Conservation (phyloP, 2,113 vertebrate genomes). For the Datnioides undecimradiatus region DNA sequence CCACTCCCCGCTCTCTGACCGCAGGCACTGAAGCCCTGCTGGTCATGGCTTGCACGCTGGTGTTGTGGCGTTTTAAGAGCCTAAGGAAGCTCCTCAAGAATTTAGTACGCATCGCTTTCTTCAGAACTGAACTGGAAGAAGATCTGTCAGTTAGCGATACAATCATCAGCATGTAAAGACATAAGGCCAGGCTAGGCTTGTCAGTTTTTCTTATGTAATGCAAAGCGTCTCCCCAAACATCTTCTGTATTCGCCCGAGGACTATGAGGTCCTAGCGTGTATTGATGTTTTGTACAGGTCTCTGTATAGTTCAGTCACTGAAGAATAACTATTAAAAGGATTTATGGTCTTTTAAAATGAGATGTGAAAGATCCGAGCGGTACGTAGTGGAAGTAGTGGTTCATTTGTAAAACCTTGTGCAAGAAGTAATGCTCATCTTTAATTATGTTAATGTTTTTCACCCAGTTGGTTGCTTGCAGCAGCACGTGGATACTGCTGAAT, state of each 20-base stretch:
- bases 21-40: conserved; percentile 16
- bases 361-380: neutral
- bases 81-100: neutral
- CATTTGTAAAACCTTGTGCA: neutral
- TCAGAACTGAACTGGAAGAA: conserved; percentile 10
- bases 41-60: conserved; percentile 23
- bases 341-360: conserved; percentile 1
- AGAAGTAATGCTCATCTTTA: neutral
- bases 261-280: neutral
- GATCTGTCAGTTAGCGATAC: neutral
- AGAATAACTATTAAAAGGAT: neutral
- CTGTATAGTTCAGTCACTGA: conserved; percentile 16
- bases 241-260: conserved; percentile 17
- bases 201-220: conserved; percentile 14
- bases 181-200: conserved; percentile 17
- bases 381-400: neutral
- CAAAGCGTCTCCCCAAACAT: conserved; percentile 21
- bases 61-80: conserved; percentile 3
- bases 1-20: conserved; percentile 51
- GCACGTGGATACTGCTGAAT: neutral
- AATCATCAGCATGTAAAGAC: neutral
- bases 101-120: conserved; percentile 1
- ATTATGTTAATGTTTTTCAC: conserved; percentile 9
- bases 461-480: neutral
- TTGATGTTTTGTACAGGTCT: conserved; percentile 29